Evolutionary conservation across 2,888 invertebrate genomes (phyloP).

Genomic region (Melinaea menophilus): DNA sequence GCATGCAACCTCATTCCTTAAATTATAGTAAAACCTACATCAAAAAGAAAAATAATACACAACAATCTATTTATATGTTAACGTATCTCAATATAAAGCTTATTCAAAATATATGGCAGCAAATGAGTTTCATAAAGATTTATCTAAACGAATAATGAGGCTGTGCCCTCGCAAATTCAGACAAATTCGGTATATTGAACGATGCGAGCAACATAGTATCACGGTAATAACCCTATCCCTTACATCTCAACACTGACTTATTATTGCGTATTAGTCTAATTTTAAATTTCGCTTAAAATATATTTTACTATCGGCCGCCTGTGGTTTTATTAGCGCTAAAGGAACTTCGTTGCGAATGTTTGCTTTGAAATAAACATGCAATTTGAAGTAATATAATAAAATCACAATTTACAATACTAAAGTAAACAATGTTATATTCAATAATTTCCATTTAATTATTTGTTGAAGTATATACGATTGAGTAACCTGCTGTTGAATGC

Average conservation of each 20-base stretch:
- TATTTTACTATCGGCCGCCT: slow-evolving; percentile 4
- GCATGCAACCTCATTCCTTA: too few species aligned
- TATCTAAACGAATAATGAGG: not conserved
- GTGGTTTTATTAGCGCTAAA: slow-evolving; percentile 4
- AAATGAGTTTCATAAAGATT: not conserved
- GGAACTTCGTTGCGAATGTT: slow-evolving; percentile 4
- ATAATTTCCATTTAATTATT: not conserved
- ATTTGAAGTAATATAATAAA: not conserved
- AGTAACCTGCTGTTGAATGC: too few species aligned
- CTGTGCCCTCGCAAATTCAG: not conserved
- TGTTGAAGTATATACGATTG: too few species aligned
- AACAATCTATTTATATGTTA: not conserved
- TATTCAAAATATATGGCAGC: not conserved
- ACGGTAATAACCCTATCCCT: not conserved
- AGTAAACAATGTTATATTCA: not conserved
- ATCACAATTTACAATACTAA: not conserved
- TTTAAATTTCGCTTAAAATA: slow-evolving; percentile 4
- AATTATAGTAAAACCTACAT: too few species aligned
- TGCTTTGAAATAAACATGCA: not conserved
- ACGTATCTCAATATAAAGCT: not conserved
- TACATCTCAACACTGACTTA: slow-evolving; percentile 1
- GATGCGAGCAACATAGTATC: slow-evolving; percentile 1
- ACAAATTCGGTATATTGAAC: not conserved
- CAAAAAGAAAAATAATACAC: not conserved
- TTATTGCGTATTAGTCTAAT: slow-evolving; percentile 1